Evolutionary conservation across 1,140 invertebrate genomes (phyloP), one percentile per base, ranked within the genome.

Genomic region (Musca domestica): DNA sequence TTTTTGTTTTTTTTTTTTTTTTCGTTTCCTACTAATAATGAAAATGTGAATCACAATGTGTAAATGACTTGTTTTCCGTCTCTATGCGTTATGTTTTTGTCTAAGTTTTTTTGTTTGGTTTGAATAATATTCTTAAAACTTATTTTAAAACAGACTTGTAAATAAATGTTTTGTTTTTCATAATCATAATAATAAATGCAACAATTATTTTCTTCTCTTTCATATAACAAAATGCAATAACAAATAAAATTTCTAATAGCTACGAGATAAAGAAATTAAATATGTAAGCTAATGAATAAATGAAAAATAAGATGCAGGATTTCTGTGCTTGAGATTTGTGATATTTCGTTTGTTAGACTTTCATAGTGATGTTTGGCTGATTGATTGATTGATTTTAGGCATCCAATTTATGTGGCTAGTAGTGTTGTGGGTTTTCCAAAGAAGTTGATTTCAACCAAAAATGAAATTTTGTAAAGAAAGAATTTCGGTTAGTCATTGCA

Each of bases 41-140:
- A 61, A 61, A 61, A 61, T 61, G n/a, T 61, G 56, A 61, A 61
- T 61, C 56, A 61, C 56, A 61, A 61, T 61, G 20, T 41, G 34
- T 58, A 61, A 61, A 61, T 61, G 56, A 61, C 56, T 61, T 61
- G 34, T 41, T 41, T 41, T 2, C 5, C 34, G 34, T 41, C 34
- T 41, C 10, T 41, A 41, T 41, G 34, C 34, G 34, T 12, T 10
- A 41, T 61, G 56, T 20, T 34, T 61, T 56, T 27, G 52, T 41
- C 34, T 58, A 58, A 58, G 30, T 30, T 61, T 34, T 41, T 61
- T 41, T 41, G 27, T 30, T 12, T 41, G 34, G 34, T 41, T 41
- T 41, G 10, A 41, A 41, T 41, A 41, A 7, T 41, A 41, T 41
- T 2, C 34, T 41, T 41, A 41, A 41, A 41, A 41, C 6, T 41